Evolutionary conservation across 2,113 vertebrate genomes (phyloP).

Genomic region (Malurus cyaneus): DNA sequence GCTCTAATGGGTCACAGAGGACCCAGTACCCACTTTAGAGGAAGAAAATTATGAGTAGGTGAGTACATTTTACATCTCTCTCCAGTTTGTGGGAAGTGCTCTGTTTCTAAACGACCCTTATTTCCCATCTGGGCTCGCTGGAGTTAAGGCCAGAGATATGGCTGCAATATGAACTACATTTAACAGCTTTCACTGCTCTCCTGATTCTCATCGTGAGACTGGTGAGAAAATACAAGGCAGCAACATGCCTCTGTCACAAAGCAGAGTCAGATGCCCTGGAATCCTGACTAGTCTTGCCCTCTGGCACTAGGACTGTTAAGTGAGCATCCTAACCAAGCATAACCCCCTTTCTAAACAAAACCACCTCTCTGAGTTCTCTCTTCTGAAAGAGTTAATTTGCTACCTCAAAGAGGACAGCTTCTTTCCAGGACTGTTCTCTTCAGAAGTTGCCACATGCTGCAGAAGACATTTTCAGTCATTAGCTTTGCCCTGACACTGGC

Average conservation of each 20-base stretch:
- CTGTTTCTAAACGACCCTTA: slow-evolving; percentile 35
- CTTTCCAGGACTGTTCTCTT: background rate
- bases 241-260: background rate
- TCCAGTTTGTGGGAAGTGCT: slow-evolving; percentile 9
- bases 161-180: background rate
- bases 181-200: slow-evolving; percentile 22
- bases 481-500: background rate
- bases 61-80: slow-evolving; percentile 26
- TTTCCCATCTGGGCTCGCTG: slow-evolving; percentile 6
- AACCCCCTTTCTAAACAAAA: background rate
- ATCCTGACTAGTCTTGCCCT: background rate
- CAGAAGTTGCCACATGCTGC: background rate
- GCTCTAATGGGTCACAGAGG: slow-evolving; percentile 41
- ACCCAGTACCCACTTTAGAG: slow-evolving; percentile 34
- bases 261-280: background rate
- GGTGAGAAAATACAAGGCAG: background rate
- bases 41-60: slow-evolving; percentile 43
- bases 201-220: background rate
- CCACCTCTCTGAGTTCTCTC: background rate
- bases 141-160: background rate
- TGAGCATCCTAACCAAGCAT: background rate
- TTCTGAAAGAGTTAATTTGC: background rate
- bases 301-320: background rate
- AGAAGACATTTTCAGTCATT: background rate
- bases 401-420: background rate